Evolutionary conservation across 1,140 invertebrate genomes (phyloP).

Genomic region (Hyphantria cunea): DNA sequence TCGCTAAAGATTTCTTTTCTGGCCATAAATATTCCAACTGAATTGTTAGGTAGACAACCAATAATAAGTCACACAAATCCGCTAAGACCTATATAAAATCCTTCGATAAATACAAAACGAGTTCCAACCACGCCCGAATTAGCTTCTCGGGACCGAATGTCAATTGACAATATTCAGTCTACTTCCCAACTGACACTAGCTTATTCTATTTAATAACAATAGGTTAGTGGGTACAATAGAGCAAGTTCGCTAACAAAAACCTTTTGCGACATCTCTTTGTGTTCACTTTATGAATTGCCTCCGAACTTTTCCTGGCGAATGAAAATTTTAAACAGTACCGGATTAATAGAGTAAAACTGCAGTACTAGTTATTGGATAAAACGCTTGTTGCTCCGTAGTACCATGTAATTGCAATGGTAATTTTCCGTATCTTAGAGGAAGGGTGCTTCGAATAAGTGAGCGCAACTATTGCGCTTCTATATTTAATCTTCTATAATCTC

Average conservation of each 20-base stretch:
- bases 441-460: too few relatives aligned
- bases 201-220: constrained; percentile 29
- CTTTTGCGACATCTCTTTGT: constrained; percentile 35
- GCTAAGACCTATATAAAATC: too few relatives aligned
- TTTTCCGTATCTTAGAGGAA: too few relatives aligned
- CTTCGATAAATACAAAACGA: too few relatives aligned
- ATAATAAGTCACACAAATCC: too few relatives aligned
- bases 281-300: constrained; percentile 32
- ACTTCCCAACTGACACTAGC: constrained; percentile 27
- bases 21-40: too few relatives aligned
- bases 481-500: too few relatives aligned
- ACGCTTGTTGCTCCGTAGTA: not conserved
- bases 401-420: too few relatives aligned
- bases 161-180: not conserved
- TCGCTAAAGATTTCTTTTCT: too few relatives aligned
- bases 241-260: constrained; percentile 33
- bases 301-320: constrained; percentile 28
- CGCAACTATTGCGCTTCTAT: too few relatives aligned
- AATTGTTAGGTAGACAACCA: too few relatives aligned
- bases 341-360: constrained; percentile 14
- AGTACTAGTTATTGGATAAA: constrained; percentile 3
- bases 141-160: not conserved
- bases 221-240: constrained; percentile 22
- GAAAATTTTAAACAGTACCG: constrained; percentile 31
- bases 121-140: not conserved